A percentile compares a stretch with the other conserved stretches of the same genome.
Evolutionary conservation across 2,888 invertebrate genomes (phyloP).

Genomic region (Ormyrus rosae): DNA sequence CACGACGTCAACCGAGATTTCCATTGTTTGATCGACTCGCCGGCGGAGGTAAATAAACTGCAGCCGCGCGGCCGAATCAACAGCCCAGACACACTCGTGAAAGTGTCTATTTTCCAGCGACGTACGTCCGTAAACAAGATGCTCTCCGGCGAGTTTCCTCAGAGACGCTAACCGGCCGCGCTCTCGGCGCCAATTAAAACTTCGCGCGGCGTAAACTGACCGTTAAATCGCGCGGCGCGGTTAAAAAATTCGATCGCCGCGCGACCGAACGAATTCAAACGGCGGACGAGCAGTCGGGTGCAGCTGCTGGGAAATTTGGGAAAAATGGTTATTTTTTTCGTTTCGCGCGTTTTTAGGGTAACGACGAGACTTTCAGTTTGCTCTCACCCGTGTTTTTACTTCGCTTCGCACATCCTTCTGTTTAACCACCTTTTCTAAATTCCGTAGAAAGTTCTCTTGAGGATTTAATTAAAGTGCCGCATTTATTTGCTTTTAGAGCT

Average conservation of each 20-base stretch:
- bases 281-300: too few species aligned
- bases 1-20: too few species aligned
- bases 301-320: too few species aligned
- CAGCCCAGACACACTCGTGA: background rate
- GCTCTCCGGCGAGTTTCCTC: slow-evolving; percentile 18
- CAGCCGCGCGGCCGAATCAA: slow-evolving; percentile 1
- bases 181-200: slow-evolving; percentile 37
- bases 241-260: background rate
- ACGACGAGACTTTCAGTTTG: slow-evolving; percentile 24
- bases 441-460: slow-evolving; percentile 31
- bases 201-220: slow-evolving; percentile 37
- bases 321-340: background rate
- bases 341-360: background rate
- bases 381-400: slow-evolving; percentile 33
- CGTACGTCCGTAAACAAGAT: slow-evolving; percentile 29
- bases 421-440: slow-evolving; percentile 42
- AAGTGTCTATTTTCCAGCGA: slow-evolving; percentile 4
- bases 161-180: slow-evolving; percentile 46
- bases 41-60: slow-evolving; percentile 9
- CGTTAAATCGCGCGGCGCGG: background rate
- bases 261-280: background rate
- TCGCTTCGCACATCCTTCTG: slow-evolving; percentile 36
- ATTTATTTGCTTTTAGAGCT: slow-evolving; percentile 25
- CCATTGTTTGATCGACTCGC: slow-evolving; percentile 23
- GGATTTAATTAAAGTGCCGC: slow-evolving; percentile 28